These are phyloP conservation scores for Cyanocitta stelleri DNA, from an alignment of 2,113 vertebrate genomes.

Conservation along the genomic window DNA sequence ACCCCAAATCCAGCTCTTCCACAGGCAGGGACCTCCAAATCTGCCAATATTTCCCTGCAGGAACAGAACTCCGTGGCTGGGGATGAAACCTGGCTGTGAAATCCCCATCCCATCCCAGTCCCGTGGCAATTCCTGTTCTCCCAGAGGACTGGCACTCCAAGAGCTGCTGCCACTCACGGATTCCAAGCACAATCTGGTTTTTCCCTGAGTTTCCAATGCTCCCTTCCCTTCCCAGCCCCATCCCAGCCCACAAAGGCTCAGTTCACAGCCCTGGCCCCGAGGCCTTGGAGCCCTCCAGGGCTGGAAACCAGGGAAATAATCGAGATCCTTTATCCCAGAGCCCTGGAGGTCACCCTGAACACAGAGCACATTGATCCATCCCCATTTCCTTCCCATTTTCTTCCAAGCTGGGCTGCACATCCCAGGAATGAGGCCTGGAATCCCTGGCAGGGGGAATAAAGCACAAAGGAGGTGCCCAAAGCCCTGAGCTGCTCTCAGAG, in stretches of 20 bases:
- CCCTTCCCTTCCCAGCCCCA: neutral
- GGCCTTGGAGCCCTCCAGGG: neutral
- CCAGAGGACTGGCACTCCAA: neutral
- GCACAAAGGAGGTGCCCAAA: neutral
- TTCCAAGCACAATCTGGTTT: neutral
- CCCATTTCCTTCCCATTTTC: neutral
- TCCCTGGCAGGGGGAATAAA: neutral
- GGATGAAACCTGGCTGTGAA: neutral
- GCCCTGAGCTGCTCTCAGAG: neutral
- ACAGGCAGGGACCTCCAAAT: neutral
- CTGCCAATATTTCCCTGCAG: neutral
- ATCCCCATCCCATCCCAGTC: neutral
- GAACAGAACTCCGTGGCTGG: neutral
- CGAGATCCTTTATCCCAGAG: neutral
- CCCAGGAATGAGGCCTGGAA: neutral
- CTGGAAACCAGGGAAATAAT: neutral
- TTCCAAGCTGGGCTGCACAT: neutral
- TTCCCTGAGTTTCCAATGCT: neutral
- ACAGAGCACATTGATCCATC: neutral
- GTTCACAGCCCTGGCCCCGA: neutral
- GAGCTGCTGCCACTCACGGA: rapidly evolving
- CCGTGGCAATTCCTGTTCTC: neutral
- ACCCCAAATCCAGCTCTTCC: neutral
- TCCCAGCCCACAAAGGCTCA: conserved; percentile 13
- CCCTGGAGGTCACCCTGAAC: neutral